Evolutionary conservation across 1,140 invertebrate genomes (phyloP), one percentile per base, ranked within the genome.

Genomic region (Acyrthosiphon pisum): DNA sequence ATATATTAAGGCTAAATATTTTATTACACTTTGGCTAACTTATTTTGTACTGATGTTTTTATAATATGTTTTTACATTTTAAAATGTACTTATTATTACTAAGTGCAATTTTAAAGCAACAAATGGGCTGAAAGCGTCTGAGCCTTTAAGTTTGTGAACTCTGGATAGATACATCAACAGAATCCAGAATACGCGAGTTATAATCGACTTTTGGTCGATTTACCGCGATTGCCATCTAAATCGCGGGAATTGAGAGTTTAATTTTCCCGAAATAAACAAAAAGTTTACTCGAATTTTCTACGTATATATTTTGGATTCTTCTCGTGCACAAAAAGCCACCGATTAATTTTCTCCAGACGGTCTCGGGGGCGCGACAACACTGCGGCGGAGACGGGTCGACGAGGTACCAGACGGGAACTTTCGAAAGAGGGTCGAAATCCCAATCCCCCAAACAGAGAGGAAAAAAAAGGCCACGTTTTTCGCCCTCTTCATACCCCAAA

Each of bases 351-450:
- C 60, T 76, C 76, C 76, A 83, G 76, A 83, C 76, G 22, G 76
- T 37, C 76, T 86, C 23, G 37, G 22, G 37, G 41, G 83, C 23
- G 35, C 35, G 35, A 41, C 81, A 23, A 83, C 81, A 41, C 35
- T 8, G 35, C 0, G 35, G 8, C 76, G 23, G 26, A 86, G 44
- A 86, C 26, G 11, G 18, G 44, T 23, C 44, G 23, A 20, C 86
- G 86, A 30, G 26, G 30, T 46, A 46, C 46, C 26, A 87, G 86
- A 87, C 86, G 26, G 46, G n/a, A 87, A 87, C 44, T 87, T 87
- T 87, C 26, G 44, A n/a, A 87, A 87, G 44, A 87, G 86, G 86
- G 86, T 87, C 44, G 44, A 48, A 48, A 87, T 87, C 86, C 46
- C 86, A 48, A 87, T 50, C 86, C 86, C 86, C 86, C 20, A 84